Percentiles rank a stretch among this genome's conserved stretches.
phyloP scores from a whole-genome alignment of 2,888 invertebrate genomes.

The Drosophila neotestacea region DNA sequence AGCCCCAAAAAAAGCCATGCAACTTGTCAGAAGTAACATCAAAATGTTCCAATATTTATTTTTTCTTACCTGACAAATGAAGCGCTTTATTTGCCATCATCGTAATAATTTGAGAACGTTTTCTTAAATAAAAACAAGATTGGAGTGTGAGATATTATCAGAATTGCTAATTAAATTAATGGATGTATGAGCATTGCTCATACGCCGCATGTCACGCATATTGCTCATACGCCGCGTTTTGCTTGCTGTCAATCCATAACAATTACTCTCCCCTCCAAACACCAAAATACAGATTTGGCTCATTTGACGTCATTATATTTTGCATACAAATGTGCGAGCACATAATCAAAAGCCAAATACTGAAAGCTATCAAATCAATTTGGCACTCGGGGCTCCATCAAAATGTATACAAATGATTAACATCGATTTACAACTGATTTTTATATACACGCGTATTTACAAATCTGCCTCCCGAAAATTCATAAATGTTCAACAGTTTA shows the following conservation, averaged over 20 bases:
- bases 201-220: constrained; percentile 35
- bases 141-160: constrained; percentile 48
- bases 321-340: constrained; percentile 20
- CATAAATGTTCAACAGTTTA: constrained; percentile 62
- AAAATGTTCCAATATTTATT: constrained; percentile 1
- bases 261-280: constrained; percentile 7
- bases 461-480: constrained; percentile 30
- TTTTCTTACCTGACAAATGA: constrained; percentile 22
- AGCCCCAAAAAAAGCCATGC: constrained; percentile 19
- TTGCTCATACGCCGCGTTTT: constrained; percentile 39
- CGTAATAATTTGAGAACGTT: constrained; percentile 14
- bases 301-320: constrained; percentile 74
- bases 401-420: constrained; percentile 70
- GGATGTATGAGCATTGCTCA: constrained; percentile 32
- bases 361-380: constrained; percentile 60
- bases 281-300: constrained; percentile 35
- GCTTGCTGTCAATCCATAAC: constrained; percentile 35
- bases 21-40: constrained; percentile 42
- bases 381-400: constrained; percentile 54
- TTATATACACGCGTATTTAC: constrained; percentile 35
- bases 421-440: constrained; percentile 64
- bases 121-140: constrained; percentile 18
- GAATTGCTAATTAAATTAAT: constrained; percentile 69
- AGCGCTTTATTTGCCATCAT: constrained; percentile 21
- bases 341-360: constrained; percentile 38